A percentile compares a stretch with the other conserved stretches of the same genome.
phyloP scores from a whole-genome alignment of 2,113 vertebrate genomes.

The Catharus bicknelli region DNA sequence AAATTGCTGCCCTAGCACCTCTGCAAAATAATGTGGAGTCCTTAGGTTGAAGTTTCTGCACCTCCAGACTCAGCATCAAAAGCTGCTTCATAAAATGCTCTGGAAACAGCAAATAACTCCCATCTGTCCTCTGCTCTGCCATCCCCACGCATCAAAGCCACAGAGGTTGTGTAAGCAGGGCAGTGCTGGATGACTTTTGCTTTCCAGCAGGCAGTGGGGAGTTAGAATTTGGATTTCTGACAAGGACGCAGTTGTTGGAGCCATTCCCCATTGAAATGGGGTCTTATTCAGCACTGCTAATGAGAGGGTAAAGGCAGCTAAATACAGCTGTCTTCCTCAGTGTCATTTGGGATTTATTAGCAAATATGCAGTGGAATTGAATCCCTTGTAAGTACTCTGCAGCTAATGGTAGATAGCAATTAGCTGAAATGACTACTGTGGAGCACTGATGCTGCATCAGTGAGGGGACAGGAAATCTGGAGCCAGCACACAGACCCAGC shows the following conservation, averaged over 20 bases:
- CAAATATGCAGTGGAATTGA: slow-evolving; percentile 64
- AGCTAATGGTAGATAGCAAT: slow-evolving; percentile 63
- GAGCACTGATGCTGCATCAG: slow-evolving; percentile 27
- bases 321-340: slow-evolving; percentile 52
- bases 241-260: slow-evolving; percentile 3
- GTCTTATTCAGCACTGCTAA: slow-evolving; percentile 51
- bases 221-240: slow-evolving; percentile 7
- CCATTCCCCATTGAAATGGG: slow-evolving; percentile 30
- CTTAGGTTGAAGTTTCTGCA: not conserved
- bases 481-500: not conserved
- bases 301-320: slow-evolving; percentile 60
- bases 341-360: slow-evolving; percentile 65
- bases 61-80: rapidly evolving
- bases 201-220: not conserved
- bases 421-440: slow-evolving; percentile 57
- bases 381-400: slow-evolving; percentile 54
- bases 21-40: not conserved
- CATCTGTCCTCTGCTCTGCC: not conserved
- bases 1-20: not conserved
- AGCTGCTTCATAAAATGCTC: not conserved
- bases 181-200: slow-evolving; percentile 10
- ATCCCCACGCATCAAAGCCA: not conserved
- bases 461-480: slow-evolving; percentile 11
- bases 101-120: not conserved
- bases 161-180: not conserved